Percentiles rank a stretch among this genome's conserved stretches.
These are phyloP conservation scores for Drosophila virilis DNA, from an alignment of 1,140 invertebrate genomes.

Conservation along the genomic window DNA sequence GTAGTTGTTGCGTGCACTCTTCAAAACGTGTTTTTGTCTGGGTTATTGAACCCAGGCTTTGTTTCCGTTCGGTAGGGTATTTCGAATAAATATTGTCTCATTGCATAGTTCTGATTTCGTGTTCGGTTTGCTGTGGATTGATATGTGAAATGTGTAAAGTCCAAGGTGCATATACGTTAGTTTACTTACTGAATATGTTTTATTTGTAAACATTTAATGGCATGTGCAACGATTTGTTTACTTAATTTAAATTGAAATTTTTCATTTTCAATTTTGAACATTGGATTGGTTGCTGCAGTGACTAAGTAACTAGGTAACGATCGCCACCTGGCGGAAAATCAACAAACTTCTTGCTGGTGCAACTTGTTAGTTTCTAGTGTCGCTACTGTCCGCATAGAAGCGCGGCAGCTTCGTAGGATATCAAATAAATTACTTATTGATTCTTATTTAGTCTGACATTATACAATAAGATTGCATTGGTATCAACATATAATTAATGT, in stretches of 20 bases:
- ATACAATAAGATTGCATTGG: too few relatives aligned
- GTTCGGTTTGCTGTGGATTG: neutral
- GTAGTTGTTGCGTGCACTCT: conserved; percentile 28
- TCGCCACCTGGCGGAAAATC: neutral
- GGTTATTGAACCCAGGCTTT: conserved; percentile 56
- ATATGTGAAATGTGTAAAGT: neutral
- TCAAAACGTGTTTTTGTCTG: conserved; percentile 57
- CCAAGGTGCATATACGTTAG: neutral
- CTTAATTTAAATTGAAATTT: neutral
- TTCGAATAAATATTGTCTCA: conserved; percentile 2
- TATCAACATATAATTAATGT: too few relatives aligned
- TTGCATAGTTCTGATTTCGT: neutral
- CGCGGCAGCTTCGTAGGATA: neutral
- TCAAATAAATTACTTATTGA: too few relatives aligned
- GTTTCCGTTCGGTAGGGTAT: conserved; percentile 3
- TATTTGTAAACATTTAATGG: conserved; percentile 12
- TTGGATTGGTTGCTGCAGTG: conserved; percentile 4
- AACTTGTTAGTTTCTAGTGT: neutral
- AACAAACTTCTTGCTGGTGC: neutral
- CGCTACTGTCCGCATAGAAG: neutral
- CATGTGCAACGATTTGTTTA: conserved; percentile 16
- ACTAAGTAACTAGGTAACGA: neutral
- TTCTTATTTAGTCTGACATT: too few relatives aligned
- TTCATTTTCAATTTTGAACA: neutral
- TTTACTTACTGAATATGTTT: neutral